Percentiles rank a stretch among this genome's conserved stretches.
These are phyloP conservation scores for Chorisops tibialis DNA, from an alignment of 2,888 invertebrate genomes.

Conservation along the genomic window DNA sequence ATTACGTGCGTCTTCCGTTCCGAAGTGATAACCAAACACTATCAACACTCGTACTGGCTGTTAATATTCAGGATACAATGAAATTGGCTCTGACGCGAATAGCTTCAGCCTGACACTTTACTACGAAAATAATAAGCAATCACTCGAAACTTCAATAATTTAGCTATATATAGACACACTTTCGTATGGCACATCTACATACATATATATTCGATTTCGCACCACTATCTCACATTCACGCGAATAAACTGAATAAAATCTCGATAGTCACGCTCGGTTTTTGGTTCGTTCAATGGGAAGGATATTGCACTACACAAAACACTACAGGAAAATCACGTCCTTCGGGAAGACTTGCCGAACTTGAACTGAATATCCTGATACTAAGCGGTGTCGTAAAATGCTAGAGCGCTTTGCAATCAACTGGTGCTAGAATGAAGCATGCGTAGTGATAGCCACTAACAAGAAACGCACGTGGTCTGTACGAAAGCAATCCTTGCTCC, in stretches of 20 bases:
- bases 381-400: not conserved
- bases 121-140: not conserved
- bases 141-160: conserved; percentile 4
- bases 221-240: not conserved
- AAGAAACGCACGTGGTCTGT: conserved; percentile 1
- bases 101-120: too few species aligned
- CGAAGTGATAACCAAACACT: too few species aligned
- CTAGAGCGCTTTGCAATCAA: not conserved
- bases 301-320: not conserved
- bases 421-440: not conserved
- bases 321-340: not conserved
- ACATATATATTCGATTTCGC: not conserved
- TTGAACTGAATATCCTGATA: conserved; percentile 6
- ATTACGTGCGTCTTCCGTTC: too few species aligned
- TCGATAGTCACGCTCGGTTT: not conserved
- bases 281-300: not conserved
- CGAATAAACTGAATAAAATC: not conserved
- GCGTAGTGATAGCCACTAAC: not conserved
- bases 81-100: too few species aligned
- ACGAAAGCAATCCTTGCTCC: too few species aligned
- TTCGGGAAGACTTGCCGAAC: conserved; percentile 5
- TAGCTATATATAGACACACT: not conserved
- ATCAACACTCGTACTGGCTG: too few species aligned
- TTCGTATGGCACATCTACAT: not conserved
- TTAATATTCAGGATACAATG: too few species aligned